phyloP scores from a whole-genome alignment of 2,797 vertebrate species.

The Nothura maculosa region DNA sequence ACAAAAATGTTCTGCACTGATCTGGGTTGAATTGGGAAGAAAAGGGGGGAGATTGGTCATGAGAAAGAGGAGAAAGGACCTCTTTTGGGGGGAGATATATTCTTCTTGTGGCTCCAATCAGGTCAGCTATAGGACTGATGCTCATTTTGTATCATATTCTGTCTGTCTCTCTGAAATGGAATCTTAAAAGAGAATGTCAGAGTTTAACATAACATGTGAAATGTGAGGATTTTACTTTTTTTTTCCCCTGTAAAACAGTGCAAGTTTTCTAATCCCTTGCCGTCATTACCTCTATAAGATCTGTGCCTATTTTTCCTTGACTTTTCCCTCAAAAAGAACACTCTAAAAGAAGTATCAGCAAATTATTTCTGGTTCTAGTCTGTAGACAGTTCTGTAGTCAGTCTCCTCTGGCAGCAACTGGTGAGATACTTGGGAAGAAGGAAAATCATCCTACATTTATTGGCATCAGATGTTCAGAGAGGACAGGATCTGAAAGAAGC shows the following conservation, averaged over 20 bases:
- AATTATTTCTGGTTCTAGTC: background rate
- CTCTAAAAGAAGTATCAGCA: background rate
- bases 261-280: background rate
- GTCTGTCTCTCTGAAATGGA: background rate
- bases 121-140: background rate
- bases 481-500: background rate
- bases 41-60: background rate
- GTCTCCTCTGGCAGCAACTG: background rate
- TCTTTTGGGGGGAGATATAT: background rate
- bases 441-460: background rate
- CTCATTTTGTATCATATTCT: background rate
- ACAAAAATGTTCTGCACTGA: background rate
- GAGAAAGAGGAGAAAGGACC: background rate
- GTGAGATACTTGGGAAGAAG: background rate
- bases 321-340: background rate
- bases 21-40: background rate
- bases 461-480: background rate
- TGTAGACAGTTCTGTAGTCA: background rate
- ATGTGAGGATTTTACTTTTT: background rate
- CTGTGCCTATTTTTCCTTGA: background rate
- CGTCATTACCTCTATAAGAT: background rate
- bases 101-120: background rate
- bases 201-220: background rate
- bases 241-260: background rate
- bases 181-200: background rate